Conservation (phyloP, 1,140 invertebrate species). For the Pseudomyrmex sp. region DNA sequence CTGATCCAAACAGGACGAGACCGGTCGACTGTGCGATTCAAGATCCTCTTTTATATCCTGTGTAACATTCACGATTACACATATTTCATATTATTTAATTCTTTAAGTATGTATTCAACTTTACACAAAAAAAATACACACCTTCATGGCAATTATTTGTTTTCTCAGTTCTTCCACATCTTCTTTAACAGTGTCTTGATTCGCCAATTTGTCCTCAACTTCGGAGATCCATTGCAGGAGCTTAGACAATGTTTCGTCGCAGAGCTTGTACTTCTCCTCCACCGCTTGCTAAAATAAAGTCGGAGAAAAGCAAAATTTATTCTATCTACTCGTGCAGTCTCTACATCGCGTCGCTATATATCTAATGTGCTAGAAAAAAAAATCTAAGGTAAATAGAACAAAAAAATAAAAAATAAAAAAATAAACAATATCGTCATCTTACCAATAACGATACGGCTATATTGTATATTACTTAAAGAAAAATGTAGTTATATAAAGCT, state of each 20-base stretch:
- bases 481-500: slow-evolving; percentile 70
- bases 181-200: slow-evolving; percentile 95
- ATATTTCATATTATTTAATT: background rate
- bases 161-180: slow-evolving; percentile 94
- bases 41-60: slow-evolving; percentile 96
- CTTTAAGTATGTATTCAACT: background rate
- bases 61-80: slow-evolving; percentile 79
- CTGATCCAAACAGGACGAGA: slow-evolving; percentile 95
- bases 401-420: slow-evolving; percentile 24
- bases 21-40: slow-evolving; percentile 93
- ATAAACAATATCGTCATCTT: slow-evolving; percentile 74
- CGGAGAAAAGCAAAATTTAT: slow-evolving; percentile 43
- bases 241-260: slow-evolving; percentile 93
- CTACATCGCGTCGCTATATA: slow-evolving; percentile 16
- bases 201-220: slow-evolving; percentile 94
- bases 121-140: slow-evolving; percentile 74
- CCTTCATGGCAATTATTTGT: slow-evolving; percentile 95
- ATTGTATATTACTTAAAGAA: slow-evolving; percentile 59
- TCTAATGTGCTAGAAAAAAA: slow-evolving; percentile 55
- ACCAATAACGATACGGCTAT: slow-evolving; percentile 75
- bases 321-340: slow-evolving; percentile 11
- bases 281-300: slow-evolving; percentile 92
- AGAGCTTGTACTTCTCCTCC: slow-evolving; percentile 96
- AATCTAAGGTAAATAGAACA: slow-evolving; percentile 16
- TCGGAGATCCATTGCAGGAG: slow-evolving; percentile 95